These are phyloP conservation scores for Nesometra sesokonis DNA, from an alignment of 35 echinoderm and acorn worm genomes.

Conservation along the genomic window DNA sequence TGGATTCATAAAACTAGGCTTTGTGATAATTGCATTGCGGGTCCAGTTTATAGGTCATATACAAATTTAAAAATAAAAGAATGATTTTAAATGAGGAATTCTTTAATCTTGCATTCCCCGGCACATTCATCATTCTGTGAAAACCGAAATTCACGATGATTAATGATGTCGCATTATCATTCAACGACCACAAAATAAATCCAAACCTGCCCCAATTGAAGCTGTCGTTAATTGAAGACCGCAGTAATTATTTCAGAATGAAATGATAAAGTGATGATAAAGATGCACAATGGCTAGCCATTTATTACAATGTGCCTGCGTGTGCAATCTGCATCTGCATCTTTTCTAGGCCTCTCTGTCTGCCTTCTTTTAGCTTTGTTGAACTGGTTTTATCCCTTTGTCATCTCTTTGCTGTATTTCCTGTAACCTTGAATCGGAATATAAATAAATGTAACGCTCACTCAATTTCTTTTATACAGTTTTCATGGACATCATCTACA, in stretches of 20 bases:
- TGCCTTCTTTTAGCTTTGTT: neutral
- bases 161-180: neutral
- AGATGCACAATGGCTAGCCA: neutral
- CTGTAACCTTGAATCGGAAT: neutral
- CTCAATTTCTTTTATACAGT: neutral
- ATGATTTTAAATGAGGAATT: no score
- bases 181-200: neutral
- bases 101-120: no score
- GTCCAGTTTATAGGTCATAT: no score
- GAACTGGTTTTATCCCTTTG: neutral
- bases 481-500: neutral
- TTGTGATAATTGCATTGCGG: neutral
- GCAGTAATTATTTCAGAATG: neutral
- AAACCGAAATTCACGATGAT: no score
- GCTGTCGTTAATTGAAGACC: neutral
- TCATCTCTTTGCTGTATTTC: neutral
- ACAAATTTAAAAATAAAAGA: no score
- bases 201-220: neutral
- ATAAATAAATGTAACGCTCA: no score
- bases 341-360: neutral
- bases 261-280: neutral
- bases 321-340: neutral
- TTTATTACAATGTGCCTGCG: neutral
- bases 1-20: neutral
- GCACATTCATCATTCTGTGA: no score